Base-by-base conservation (phyloP, 2,888 invertebrate species). In the Schizotus pectinicornis region DNA sequence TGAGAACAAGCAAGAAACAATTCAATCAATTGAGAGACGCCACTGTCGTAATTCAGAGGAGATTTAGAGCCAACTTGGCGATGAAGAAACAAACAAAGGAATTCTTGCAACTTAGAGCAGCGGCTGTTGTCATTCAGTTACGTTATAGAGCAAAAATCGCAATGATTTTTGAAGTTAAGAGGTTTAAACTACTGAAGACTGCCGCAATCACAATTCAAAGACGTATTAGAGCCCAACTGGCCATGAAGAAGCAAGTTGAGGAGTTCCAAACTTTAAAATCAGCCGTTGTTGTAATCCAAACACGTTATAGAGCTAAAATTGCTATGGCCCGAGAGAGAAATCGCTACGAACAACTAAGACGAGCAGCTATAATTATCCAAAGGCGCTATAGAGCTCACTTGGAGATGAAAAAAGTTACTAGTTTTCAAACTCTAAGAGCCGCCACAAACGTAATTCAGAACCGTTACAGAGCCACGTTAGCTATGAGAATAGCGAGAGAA, bases 201-300 rank as follows among this genome's bases (percentile, higher is more conserved):
- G 14, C 5, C n/a, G 6, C 35, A 8, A 9, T 47, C 14, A 14
- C 8, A 0, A 36, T 47, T n/a, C 47, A 47, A 33, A 47, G 22
- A n/a, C 35, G 36, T 7, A 36, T 47, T 36, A n/a, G 47, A 14
- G 47, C 47, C 0, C n/a, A 8, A n/a, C 2, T 31, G 9, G 1
- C 6, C 6, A 33, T 33, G 7, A 47, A 12, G 13, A 12, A 12
- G 8, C 14, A 49, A 31, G 39, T 1, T 8, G 11, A 49, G 9
- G 2, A 42, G 6, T 70, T 55, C 53, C 48, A 48, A 39, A 14
- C 55, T 6, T 9, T 48, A 8, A 81, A 79, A 52, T 71, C 77
- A 6, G 79, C 83, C 3, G 70, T 76, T 0, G 65, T 81, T 2
- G 69, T 73, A 7, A 74, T 89, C 42, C 88, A 78, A 61, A 71